Evolutionary conservation across 2,888 invertebrate genomes (phyloP), one percentile per base, ranked within the genome.

Genomic region (Cyclophora punctaria): DNA sequence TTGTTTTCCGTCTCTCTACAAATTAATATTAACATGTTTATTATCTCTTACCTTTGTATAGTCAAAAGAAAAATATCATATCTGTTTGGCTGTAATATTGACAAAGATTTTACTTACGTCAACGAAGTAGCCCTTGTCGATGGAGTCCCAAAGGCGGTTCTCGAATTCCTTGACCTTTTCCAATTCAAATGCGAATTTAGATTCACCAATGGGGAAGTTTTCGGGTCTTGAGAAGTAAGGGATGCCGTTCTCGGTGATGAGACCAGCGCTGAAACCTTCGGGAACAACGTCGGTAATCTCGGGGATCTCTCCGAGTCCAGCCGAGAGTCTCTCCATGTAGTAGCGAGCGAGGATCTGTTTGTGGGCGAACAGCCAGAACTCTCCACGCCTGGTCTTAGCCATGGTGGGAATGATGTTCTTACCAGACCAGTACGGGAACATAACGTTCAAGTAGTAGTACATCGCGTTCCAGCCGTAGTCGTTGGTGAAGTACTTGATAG

Each of bases 321-420:
- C 91, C 4, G 93, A 91, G 48, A 94, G 78, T 73, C 95, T 92
- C 72, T 95, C 94, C 81, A 94, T 85, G 71, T 94, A 93, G 80
- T 94, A 95, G 58, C 92, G 92, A 54, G 93, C 90, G 58, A 94
- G 63, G 7, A 94, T 66, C 75, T 94, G 93, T 67, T 93, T 93
- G 65, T 93, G 91, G 45, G 59, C 7, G 50, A 57, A 69, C 70
- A 53, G 57, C 60, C 60, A 60, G 37, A 50, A 33, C 41, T 60
- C 60, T 44, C 60, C 60, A 48, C 60, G 60, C 37, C 48, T 49
- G 35, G 53, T 50, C 41, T 52, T 53, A 48, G 48, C 52, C 35
- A 58, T 90, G 89, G 48, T 81, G 50, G 88, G 80, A 58, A 87
- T 89, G 46, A 87, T 83, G n/a, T 85, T 78, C 51, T 90, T 89